Evolutionary conservation across 2,113 vertebrate species (phyloP).

Genomic region (Oncorhynchus tshawytscha): DNA sequence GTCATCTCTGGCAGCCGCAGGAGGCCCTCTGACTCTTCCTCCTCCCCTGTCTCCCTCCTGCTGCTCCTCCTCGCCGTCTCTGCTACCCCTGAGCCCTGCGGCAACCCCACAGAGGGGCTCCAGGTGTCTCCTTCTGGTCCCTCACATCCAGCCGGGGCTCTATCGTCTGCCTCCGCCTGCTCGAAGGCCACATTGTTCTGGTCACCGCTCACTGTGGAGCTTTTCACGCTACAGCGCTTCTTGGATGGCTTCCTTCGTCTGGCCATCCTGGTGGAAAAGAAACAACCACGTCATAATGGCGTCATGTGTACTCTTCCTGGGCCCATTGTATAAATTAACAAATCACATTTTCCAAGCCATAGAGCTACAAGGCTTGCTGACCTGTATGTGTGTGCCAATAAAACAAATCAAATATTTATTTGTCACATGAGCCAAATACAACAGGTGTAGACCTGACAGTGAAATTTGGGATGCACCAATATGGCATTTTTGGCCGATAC

Average conservation of each 20-base stretch:
- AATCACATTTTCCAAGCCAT: too few relatives aligned
- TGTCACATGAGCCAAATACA: too few relatives aligned
- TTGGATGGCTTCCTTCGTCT: slow-evolving; percentile 84
- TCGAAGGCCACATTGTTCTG: slow-evolving; percentile 63
- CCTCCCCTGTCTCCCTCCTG: slow-evolving; percentile 36
- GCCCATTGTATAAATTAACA: too few relatives aligned
- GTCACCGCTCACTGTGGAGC: slow-evolving; percentile 68
- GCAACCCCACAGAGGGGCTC: slow-evolving; percentile 35
- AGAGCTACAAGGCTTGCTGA: too few relatives aligned
- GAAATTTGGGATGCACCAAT: too few relatives aligned
- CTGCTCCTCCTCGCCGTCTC: slow-evolving; percentile 39
- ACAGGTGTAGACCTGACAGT: too few relatives aligned
- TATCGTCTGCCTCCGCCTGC: slow-evolving; percentile 54
- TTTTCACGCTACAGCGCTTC: slow-evolving; percentile 70
- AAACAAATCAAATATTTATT: too few relatives aligned
- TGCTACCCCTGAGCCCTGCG: slow-evolving; percentile 37
- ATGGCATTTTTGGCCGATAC: too few relatives aligned
- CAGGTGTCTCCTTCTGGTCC: slow-evolving; percentile 36
- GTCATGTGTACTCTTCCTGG: too few relatives aligned
- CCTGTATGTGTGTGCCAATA: too few relatives aligned
- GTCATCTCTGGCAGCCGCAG: slow-evolving; percentile 86
- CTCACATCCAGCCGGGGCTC: slow-evolving; percentile 4
- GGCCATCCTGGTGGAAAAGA: slow-evolving; percentile 75
- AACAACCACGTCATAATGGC: background rate
- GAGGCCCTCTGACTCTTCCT: slow-evolving; percentile 27